Evolutionary conservation across 2,113 vertebrate species (phyloP).

Genomic region (Rostratula benghalensis): DNA sequence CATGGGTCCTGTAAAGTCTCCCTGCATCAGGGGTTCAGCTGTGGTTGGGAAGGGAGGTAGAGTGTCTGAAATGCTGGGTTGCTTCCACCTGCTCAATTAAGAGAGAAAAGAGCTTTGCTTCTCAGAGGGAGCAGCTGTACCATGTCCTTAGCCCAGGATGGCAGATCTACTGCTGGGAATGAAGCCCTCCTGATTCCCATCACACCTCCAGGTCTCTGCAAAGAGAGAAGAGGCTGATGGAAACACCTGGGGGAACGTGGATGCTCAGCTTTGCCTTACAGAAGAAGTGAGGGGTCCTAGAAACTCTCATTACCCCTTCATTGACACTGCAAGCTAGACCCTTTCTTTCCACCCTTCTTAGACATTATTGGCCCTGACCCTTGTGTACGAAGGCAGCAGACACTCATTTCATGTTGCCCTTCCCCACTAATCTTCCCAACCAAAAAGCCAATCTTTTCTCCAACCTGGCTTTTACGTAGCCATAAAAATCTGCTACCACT

Average conservation of each 20-base stretch:
- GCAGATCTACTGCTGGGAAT: not conserved
- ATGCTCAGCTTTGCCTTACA: not conserved
- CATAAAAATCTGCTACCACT: not conserved
- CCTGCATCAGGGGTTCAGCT: not conserved
- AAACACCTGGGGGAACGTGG: not conserved
- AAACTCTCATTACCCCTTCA: not conserved
- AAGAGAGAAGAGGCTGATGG: not conserved
- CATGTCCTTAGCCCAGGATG: not conserved
- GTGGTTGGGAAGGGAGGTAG: not conserved
- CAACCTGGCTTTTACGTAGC: not conserved
- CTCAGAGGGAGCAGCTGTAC: not conserved
- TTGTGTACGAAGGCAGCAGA: not conserved
- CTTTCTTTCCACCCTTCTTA: not conserved
- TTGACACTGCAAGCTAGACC: not conserved
- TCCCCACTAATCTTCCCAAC: not conserved
- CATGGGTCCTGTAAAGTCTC: conserved; percentile 39
- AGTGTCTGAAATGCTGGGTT: not conserved
- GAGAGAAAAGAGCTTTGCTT: not conserved
- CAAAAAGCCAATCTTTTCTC: not conserved
- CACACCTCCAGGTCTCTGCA: not conserved
- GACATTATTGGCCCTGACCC: not conserved
- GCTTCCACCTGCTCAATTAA: not conserved
- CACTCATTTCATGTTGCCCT: rapidly evolving
- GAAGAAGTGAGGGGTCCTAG: not conserved
- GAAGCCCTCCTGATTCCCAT: not conserved